Evolutionary conservation across 2,888 invertebrate species (phyloP).

Genomic region (Toxonevra muliebris): DNA sequence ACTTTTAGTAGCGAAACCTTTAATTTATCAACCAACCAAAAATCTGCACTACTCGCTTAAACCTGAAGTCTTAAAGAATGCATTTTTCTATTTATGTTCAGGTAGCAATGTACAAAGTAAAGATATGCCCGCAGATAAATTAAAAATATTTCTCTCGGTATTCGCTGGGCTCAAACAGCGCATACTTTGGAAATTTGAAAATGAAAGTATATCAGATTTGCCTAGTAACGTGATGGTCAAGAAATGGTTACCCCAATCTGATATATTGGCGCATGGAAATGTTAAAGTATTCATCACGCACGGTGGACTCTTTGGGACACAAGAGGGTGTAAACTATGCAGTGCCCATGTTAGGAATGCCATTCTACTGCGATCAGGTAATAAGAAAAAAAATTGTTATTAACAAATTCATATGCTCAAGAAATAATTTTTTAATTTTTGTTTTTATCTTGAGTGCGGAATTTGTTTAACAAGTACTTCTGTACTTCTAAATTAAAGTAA

Average conservation of each 20-base stretch:
- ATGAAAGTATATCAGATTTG: slow-evolving; percentile 58
- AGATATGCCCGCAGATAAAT: slow-evolving; percentile 62
- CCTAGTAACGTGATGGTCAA: slow-evolving; percentile 65
- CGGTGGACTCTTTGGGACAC: slow-evolving; percentile 64
- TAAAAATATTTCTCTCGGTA: slow-evolving; percentile 61
- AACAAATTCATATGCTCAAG: too few relatives aligned
- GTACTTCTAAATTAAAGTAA: too few relatives aligned
- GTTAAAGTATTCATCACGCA: slow-evolving; percentile 66
- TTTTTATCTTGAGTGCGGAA: neutral
- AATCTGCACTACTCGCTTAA: too few relatives aligned
- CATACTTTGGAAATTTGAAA: slow-evolving; percentile 67
- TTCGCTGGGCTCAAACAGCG: slow-evolving; percentile 64
- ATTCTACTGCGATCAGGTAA: slow-evolving; percentile 65
- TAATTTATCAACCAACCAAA: too few relatives aligned
- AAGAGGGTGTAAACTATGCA: slow-evolving; percentile 64
- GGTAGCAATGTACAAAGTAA: slow-evolving; percentile 66
- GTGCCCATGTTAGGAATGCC: slow-evolving; percentile 66
- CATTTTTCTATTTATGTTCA: slow-evolving; percentile 26
- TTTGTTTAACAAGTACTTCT: neutral
- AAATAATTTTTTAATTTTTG: too few relatives aligned
- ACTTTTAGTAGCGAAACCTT: too few relatives aligned
- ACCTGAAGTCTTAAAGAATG: too few relatives aligned
- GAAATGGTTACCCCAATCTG: slow-evolving; percentile 69
- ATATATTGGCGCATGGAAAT: slow-evolving; percentile 66
- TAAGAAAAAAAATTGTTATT: neutral